These are phyloP conservation scores for Erinaceus europaeus DNA, from an alignment of 2,113 vertebrate species.

Conservation along the genomic window DNA sequence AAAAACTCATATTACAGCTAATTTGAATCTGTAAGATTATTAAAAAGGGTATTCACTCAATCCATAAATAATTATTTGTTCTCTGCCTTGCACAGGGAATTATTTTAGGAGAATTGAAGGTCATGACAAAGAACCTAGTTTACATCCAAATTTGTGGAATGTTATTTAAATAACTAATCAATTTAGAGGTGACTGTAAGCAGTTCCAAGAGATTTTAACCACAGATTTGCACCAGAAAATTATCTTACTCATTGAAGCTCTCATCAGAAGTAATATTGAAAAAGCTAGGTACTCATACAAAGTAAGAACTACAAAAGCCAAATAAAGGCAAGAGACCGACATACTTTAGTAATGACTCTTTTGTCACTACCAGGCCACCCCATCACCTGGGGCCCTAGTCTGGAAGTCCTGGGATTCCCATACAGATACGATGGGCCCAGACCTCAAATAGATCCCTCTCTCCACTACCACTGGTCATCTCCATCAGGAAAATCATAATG, in stretches of 20 bases:
- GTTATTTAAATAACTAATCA: not conserved
- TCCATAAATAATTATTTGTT: not conserved
- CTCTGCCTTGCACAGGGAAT: not conserved
- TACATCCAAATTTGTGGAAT: not conserved
- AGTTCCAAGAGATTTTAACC: not conserved
- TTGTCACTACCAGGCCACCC: no score
- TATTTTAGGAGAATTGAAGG: constrained; percentile 16
- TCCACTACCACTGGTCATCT: no score
- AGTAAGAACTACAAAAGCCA: no score
- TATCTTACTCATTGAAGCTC: not conserved
- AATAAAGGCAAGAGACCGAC: no score
- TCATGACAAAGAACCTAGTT: not conserved
- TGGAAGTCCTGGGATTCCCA: no score
- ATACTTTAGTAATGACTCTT: no score
- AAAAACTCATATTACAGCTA: not conserved
- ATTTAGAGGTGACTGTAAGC: not conserved
- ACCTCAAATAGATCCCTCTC: no score
- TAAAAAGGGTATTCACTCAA: not conserved
- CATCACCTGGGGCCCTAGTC: no score
- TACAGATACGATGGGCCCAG: no score
- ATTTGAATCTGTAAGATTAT: not conserved
- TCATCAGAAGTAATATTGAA: not conserved
- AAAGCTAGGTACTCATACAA: no score
- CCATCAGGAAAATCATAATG: no score
- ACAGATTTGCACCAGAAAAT: not conserved